Evolutionary conservation across 2,888 invertebrate species (phyloP), one percentile per base, ranked within the genome.

Genomic region (Drosophila ustulata): DNA sequence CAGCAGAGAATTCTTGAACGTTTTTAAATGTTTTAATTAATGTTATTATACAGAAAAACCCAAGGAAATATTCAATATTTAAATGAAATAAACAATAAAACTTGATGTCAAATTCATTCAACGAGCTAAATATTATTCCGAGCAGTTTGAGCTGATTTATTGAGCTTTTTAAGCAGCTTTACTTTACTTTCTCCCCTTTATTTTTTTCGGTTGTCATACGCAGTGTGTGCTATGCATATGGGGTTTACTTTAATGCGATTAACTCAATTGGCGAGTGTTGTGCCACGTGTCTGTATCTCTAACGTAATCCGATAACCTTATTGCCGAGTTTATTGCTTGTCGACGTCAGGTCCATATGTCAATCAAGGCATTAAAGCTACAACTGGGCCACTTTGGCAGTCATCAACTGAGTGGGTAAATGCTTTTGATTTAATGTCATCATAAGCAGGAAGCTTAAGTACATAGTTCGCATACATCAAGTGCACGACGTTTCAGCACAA

Each of bases 11-110:
- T 58, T 68, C 61, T 72, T 67, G 64, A 81, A 71, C 62, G 80
- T 84, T 83, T 83, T 83, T 80, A 84, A 83, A 71, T 87, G 85
- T 85, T 83, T 83, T 87, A 83, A 78, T 67, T 75, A 74, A 75
- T 77, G 82, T 85, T 85, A 86, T 59, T 63, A 65, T 64, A 71
- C 45, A 58, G 72, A 71, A 59, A 59, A 45, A 61, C 58, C 59
- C 32, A 49, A 64, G 45, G 13, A 53, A 70, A 71, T 83, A 80
- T 75, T 75, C 76, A 75, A 80, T 70, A 80, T 78, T 78, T 66
- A 67, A 77, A 75, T 63, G 63, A 76, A 71, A 74, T 82, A 79
- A 78, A 82, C 59, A 68, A 85, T 74, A 66, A 82, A 37, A 75
- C 61, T 85, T 80, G 73, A 82, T 88, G 86, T 85, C 76, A 71